These are phyloP conservation scores for Eledone cirrhosa DNA, from an alignment of 2,888 invertebrate genomes.

Conservation along the genomic window DNA sequence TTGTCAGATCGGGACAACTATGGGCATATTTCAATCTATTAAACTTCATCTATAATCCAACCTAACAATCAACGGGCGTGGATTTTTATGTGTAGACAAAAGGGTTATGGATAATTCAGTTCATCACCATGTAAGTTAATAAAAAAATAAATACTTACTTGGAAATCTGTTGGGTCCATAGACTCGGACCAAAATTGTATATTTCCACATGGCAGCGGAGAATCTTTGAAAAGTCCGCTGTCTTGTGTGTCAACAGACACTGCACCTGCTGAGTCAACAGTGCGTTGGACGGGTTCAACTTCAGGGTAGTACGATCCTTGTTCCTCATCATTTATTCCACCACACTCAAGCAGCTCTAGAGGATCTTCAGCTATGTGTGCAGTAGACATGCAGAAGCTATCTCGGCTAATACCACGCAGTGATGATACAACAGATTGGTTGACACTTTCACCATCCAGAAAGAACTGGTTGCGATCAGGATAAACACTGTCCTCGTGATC, in stretches of 20 bases:
- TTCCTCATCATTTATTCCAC: slow-evolving; percentile 4
- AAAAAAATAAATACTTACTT: slow-evolving; percentile 33
- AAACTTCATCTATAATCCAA: too few relatives aligned
- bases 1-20: too few relatives aligned
- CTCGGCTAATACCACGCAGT: slow-evolving; percentile 20
- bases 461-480: slow-evolving; percentile 5
- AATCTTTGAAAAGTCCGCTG: slow-evolving; percentile 39
- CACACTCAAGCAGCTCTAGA: slow-evolving; percentile 2
- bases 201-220: slow-evolving; percentile 46
- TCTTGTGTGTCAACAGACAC: slow-evolving; percentile 45
- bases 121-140: too few relatives aligned
- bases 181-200: slow-evolving; percentile 41
- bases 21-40: too few relatives aligned
- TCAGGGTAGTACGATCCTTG: slow-evolving; percentile 25
- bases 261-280: slow-evolving; percentile 38
- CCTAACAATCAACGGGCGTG: too few relatives aligned
- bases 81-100: too few relatives aligned
- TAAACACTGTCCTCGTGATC: not conserved
- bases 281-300: slow-evolving; percentile 42
- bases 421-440: slow-evolving; percentile 4
- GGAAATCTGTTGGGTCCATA: slow-evolving; percentile 30
- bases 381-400: slow-evolving; percentile 4
- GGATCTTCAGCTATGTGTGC: slow-evolving; percentile 21
- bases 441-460: slow-evolving; percentile 8
- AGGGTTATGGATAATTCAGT: too few relatives aligned